Evolutionary conservation across 2,113 vertebrate species (phyloP), one percentile per base, ranked within the genome.

Genomic region (Elephantulus edwardii): DNA sequence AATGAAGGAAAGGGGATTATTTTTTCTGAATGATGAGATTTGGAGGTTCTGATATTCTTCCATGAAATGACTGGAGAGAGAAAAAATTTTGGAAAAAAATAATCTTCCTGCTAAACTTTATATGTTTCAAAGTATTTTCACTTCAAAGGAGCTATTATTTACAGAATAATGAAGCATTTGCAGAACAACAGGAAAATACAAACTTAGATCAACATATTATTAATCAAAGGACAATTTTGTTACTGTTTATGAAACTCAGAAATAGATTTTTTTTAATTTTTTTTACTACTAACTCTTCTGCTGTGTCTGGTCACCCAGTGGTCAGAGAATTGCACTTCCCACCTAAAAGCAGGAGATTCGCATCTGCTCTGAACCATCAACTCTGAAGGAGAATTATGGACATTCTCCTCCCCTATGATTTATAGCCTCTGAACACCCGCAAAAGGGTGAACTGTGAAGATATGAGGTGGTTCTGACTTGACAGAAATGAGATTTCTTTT

Each of bases 101-200:
- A n/a, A 62, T 83, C 60, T 28, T 20, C n/a, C n/a, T 40, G 84
- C 38, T 52, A 68, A 46, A 86, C 38, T 88, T 40, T 42, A 40
- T 42, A 78, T 60, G 78, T 46, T 22, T 24, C 6, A 84, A 52
- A 26, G 8, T 9, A 35, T 86, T 89, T n/a, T 87, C 64, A 10
- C 68, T 77, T 68, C 56, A 66, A 74, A 24, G 52, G 40, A 62
- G 82, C 42, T 87, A 60, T 3, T 62, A 3, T 70, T 94, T 90
- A 64, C 78, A n/a, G 44, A 80, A 78, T 10, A 10, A 33, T 58
- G n/a, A 90, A 70, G 33, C 70, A 19, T 79, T 82, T 74, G n/a
- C n/a, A n/a, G n/a, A 40, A 86, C 46, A 68, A 60, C 82, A 89
- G 85, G 77, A 89, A 89, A 92, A 9, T 77, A 38, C 44, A 78